These are phyloP conservation scores for Cetonia aurata DNA, from an alignment of 2,888 invertebrate genomes.

Conservation along the genomic window DNA sequence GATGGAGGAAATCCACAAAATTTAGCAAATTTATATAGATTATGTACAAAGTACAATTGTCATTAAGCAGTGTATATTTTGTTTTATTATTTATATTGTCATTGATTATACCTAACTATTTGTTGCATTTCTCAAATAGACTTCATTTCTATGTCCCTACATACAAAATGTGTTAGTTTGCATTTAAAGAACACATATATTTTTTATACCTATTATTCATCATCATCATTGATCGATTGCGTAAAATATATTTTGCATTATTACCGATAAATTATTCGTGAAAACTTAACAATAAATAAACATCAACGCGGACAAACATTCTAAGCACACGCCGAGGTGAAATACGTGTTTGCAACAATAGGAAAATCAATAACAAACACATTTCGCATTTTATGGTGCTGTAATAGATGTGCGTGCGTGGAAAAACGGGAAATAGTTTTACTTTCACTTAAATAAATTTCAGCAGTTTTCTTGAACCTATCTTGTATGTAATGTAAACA, in stretches of 20 bases:
- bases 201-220: no score
- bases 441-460: conserved; percentile 31
- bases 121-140: no score
- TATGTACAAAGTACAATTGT: no score
- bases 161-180: no score
- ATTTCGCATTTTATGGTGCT: conserved; percentile 1
- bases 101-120: no score
- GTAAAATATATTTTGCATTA: conserved; percentile 1
- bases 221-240: not conserved
- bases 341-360: not conserved
- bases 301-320: conserved; percentile 2
- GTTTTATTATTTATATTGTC: no score
- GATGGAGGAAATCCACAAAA: no score
- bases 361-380: conserved; percentile 10
- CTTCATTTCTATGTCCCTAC: no score
- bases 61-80: no score
- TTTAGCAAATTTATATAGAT: no score
- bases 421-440: conserved; percentile 20
- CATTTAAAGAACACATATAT: no score
- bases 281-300: conserved; percentile 1
- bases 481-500: conserved; percentile 11
- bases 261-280: not conserved
- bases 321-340: not conserved
- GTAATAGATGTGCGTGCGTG: conserved; percentile 14
- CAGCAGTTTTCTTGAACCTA: not conserved